A percentile compares a stretch with the other conserved stretches of the same genome.
These are phyloP conservation scores for Calidris pugnax DNA, from an alignment of 2,113 vertebrate species.

Conservation along the genomic window DNA sequence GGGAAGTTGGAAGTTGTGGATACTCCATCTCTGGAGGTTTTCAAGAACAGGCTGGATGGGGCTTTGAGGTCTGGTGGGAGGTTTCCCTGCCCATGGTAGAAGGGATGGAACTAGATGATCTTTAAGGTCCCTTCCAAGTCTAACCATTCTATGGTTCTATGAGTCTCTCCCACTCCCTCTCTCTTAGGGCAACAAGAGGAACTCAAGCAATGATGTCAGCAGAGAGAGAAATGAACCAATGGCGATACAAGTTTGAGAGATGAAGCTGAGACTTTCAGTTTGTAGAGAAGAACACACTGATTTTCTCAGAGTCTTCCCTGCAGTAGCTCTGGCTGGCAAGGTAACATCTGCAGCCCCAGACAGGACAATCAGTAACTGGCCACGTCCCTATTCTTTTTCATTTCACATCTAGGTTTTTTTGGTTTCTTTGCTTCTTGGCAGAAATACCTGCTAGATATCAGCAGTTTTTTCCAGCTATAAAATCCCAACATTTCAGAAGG, in stretches of 20 bases:
- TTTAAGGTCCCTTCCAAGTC: too few species aligned
- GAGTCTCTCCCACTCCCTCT: background rate
- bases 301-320: background rate
- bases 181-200: background rate
- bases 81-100: too few species aligned
- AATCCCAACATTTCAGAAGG: background rate
- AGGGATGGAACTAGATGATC: too few species aligned
- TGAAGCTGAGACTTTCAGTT: background rate
- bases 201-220: background rate
- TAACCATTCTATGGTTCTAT: too few species aligned
- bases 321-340: background rate
- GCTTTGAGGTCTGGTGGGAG: too few species aligned
- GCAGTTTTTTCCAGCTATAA: background rate
- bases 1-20: too few species aligned
- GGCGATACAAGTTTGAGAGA: background rate
- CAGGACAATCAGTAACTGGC: background rate
- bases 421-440: background rate
- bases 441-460: background rate
- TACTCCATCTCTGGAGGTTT: too few species aligned
- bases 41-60: too few species aligned
- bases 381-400: background rate
- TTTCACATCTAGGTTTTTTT: background rate
- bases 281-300: background rate
- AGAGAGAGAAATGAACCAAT: background rate
- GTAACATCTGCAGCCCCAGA: background rate